Evolutionary conservation across 2,888 invertebrate genomes (phyloP), one percentile per base, ranked within the genome.

Genomic region (Dascillus cervinus): DNA sequence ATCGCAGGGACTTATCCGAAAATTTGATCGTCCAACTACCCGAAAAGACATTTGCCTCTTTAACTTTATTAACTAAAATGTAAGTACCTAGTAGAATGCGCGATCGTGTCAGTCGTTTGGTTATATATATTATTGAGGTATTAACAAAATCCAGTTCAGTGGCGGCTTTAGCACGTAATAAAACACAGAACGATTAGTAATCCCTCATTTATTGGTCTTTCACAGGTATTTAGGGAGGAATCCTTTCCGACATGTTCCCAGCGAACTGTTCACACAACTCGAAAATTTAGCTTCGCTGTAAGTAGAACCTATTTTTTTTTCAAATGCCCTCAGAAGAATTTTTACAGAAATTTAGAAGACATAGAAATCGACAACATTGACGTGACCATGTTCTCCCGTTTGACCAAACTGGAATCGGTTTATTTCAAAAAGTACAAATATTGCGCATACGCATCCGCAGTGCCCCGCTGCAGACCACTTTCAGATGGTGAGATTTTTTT

Each of bases 341-440:
- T 44, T 55, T 43, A 15, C 47, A 72, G 73, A 25, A 69, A 72
- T 43, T 52, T 78, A 13, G 67, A 72, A 31, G 72, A 68, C 3
- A 70, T 78, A 11, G 69, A 71, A 28, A 63, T 71, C 32, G 53
- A 64, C 5, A 55, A 64, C 36, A 68, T 75, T 5, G 65, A 72
- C 27, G 66, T 70, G 22, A 55, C 60, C 12, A 64, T 70, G 14
- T 71, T 79, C 32, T 56, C 64, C 17, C 41, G 52, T 2, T 59
- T 77, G 34, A 42, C 41, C 3, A 62, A 64, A 6, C 56, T 79
- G 11, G 65, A 72, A 34, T 71, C 71, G 34, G 64, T 77, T 55
- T 71, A 75, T 41, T 78, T 77, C 41, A 72, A 73, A 41, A 71
- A 70, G 23, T 80, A 79, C 50, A 68, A 71, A 44, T 79, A 73